These are phyloP conservation scores for Noctua fimbriata DNA, from an alignment of 2,888 invertebrate species.

Conservation along the genomic window DNA sequence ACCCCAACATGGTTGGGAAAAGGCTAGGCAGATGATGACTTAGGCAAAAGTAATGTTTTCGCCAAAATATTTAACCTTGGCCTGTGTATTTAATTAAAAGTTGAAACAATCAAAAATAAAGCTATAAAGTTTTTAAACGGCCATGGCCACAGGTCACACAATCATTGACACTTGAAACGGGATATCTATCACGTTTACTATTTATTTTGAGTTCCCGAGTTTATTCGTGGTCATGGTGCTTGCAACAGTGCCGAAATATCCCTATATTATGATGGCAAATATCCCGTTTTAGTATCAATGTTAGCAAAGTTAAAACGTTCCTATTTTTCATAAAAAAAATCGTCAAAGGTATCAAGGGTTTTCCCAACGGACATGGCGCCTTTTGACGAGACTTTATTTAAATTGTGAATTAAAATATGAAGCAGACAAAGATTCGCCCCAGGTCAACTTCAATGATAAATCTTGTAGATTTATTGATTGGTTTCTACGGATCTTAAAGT, in stretches of 20 bases:
- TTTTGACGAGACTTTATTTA: conserved; percentile 32
- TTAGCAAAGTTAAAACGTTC: background rate
- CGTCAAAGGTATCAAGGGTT: conserved; percentile 17
- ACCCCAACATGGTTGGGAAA: too few species aligned
- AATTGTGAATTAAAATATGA: conserved; percentile 44
- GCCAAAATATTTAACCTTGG: background rate
- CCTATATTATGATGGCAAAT: too few species aligned
- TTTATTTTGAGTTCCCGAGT: background rate
- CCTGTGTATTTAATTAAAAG: background rate
- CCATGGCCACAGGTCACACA: too few species aligned
- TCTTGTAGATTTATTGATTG: conserved; percentile 51
- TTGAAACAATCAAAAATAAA: background rate
- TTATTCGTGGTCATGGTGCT: too few species aligned
- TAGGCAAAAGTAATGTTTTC: background rate
- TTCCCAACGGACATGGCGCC: conserved; percentile 4
- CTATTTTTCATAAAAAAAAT: background rate
- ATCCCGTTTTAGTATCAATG: background rate
- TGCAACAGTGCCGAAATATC: too few species aligned
- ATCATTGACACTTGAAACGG: background rate
- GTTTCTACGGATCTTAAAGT: conserved; percentile 30
- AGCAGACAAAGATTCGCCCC: conserved; percentile 30
- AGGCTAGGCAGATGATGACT: too few species aligned
- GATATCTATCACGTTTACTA: background rate
- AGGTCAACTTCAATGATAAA: conserved; percentile 46
- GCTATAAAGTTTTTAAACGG: background rate